Base-by-base conservation (phyloP, 2,797 vertebrate species). In the Spheniscus humboldti region DNA sequence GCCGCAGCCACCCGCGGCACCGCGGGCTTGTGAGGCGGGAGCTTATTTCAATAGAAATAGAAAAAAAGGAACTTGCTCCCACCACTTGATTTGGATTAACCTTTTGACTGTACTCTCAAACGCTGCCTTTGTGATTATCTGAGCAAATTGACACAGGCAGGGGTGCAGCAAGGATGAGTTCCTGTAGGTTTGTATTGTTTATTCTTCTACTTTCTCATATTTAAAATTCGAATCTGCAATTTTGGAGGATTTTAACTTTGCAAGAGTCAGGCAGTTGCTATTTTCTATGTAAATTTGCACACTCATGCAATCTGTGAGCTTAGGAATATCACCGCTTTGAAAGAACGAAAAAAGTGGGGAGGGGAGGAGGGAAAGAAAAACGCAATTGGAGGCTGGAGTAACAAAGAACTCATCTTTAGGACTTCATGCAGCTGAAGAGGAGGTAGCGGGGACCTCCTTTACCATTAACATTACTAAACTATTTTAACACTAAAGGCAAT, bases 401-500 rank as follows among this genome's bases (percentile, higher is more conserved):
- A 94, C 84, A 91, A 97, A 96, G 64, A 73, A 67, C 85, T 74
- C 79, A 89, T 96, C 95, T 93, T 80, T 43, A 74, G 69, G 76
- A 47, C 71, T 93, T 92, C 57, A 1, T 19, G 77, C 62, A 86
- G 76, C 86, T 95, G 75, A 76, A 52, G 64, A 83, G 45, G 94
- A 94, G 91, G 77, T 67, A 74, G 67, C 8, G 24, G 62, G 84
- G 94, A 96, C 88, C 75, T 94, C 83, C 67, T 74, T 86, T 75
- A 47, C 68, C 57, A 85, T 64, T 91, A 91, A 94, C 95, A 71
- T 96, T 96, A 95, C 95, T 75, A 82, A 97, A 97, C 94, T 67
- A 81, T 95, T 96, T 96, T 94, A 89, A 96, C 97, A 97, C 97
- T 96, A 95, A 98, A 98, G 96, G 86, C 97, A 97, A 96, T 98